Conservation (phyloP, 2,888 invertebrate genomes). For the Venustoraphidia nigricollis region DNA sequence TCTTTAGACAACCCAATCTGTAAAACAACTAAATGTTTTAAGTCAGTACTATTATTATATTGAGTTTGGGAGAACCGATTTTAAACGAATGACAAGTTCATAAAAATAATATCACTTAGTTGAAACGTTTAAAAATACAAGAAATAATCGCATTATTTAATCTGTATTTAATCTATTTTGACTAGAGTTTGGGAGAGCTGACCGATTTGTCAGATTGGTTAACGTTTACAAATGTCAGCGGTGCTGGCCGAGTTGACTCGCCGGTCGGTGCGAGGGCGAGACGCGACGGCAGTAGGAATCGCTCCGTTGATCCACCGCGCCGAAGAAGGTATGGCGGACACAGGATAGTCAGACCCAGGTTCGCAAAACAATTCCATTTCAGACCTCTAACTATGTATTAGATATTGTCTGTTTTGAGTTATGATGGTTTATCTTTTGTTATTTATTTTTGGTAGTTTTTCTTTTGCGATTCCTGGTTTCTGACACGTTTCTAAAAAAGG, state of each 20-base stretch:
- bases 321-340: conserved; percentile 24
- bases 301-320: conserved; percentile 17
- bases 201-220: background rate
- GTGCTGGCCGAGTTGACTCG: background rate
- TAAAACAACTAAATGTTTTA: no score
- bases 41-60: no score
- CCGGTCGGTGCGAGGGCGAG: conserved; percentile 19
- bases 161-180: conserved; percentile 5
- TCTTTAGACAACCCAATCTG: no score
- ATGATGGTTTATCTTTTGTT: no score
- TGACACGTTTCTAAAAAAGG: background rate
- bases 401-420: no score
- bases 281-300: conserved; percentile 19
- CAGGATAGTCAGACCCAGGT: conserved; percentile 25
- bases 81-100: no score
- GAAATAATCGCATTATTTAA: background rate
- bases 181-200: conserved; percentile 5
- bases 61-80: no score
- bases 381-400: no score
- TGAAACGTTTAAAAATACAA: background rate
- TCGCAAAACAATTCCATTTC: conserved; percentile 13
- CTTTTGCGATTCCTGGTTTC: conserved; percentile 6
- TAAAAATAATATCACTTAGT: no score
- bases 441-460: background rate
- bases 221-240: conserved; percentile 3